Percentiles rank a stretch among this genome's conserved stretches.
phyloP scores from a whole-genome alignment of 2,113 vertebrate species.

The Hoplias malabaricus region DNA sequence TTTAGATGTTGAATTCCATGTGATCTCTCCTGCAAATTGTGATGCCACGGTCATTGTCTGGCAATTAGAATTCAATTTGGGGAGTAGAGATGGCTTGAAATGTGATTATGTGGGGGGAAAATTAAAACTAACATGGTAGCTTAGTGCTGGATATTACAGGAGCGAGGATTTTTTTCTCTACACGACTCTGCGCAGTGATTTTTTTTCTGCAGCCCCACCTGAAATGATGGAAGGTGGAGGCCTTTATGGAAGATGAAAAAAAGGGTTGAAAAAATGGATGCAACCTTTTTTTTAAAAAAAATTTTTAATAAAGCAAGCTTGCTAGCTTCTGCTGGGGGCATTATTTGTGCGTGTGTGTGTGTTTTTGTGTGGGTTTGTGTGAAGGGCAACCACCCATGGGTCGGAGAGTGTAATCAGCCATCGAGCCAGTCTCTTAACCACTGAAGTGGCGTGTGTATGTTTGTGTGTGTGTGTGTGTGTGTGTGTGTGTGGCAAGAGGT shows the following conservation, averaged over 20 bases:
- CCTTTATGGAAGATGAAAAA: slow-evolving; percentile 2
- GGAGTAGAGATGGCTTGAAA: slow-evolving; percentile 38
- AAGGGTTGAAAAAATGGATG: slow-evolving; percentile 1
- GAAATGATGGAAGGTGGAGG: slow-evolving; percentile 25
- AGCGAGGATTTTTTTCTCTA: slow-evolving; percentile 1
- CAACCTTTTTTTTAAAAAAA: neutral
- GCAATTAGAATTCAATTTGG: slow-evolving; percentile 48
- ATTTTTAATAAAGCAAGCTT: slow-evolving; percentile 33
- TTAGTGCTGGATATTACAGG: slow-evolving; percentile 4
- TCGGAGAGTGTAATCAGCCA: slow-evolving; percentile 37
- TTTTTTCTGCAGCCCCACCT: neutral
- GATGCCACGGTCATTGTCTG: slow-evolving; percentile 42
- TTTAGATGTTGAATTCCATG: slow-evolving; percentile 42
- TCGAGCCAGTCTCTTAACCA: slow-evolving; percentile 8
- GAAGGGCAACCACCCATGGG: slow-evolving; percentile 30
- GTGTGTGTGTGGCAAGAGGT: slow-evolving; percentile 40
- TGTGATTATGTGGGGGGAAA: slow-evolving; percentile 29
- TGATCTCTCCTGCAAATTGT: slow-evolving; percentile 44
- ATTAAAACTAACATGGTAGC: slow-evolving; percentile 13
- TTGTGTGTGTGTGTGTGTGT: slow-evolving; percentile 18
- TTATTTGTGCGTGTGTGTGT: neutral
- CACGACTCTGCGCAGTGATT: neutral
- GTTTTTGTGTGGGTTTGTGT: neutral
- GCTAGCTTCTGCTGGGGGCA: neutral
- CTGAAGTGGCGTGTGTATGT: neutral